Base-by-base conservation (phyloP, 1,140 invertebrate genomes). In the Ips nitidus region DNA sequence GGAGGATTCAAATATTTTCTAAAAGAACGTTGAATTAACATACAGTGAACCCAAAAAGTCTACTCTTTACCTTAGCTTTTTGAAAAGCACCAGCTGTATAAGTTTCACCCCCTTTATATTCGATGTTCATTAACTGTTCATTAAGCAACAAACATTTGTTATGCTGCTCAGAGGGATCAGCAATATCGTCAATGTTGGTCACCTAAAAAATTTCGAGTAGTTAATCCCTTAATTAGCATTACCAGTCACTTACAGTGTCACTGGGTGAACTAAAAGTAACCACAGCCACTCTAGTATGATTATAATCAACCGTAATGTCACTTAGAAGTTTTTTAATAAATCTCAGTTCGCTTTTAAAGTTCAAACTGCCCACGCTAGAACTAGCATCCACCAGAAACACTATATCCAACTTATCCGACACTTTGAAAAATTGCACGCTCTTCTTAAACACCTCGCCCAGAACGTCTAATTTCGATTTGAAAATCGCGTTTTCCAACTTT, bases 321-420 rank as follows among this genome's bases (percentile, higher is more conserved):
- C 89, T 86, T n/a, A 91, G 72, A 1, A 91, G 78, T 76, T 90
- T 90, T 71, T 85, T 85, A 2, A 90, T 89, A 77, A 91, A 91
- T 73, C 86, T 88, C 42, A 90, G 75, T 77, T 91, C 89, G 71
- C 87, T 88, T 66, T 81, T 81, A 77, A 91, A 91, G 78, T 91
- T 89, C 2, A 83, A 80, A 53, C 82, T 78, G 1, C 90, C 90
- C 2, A 91, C 87, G 57, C 86, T 89, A 0, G 86, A 86, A 1
- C 89, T 90, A 38, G 85, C 85, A 76, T 91, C 90, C 4, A 91
- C 85, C 8, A 91, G 80, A 75, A 91, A 91, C 3, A 91, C 83
- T 8, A 91, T 77, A 75, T 91, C 90, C 52, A 89, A 75, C 37
- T 76, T 75, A 4, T 76, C 72, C n/a, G 74, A 71, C 36, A 73